phyloP scores from a whole-genome alignment of 2,888 invertebrate species.

The Corythucha ciliata region DNA sequence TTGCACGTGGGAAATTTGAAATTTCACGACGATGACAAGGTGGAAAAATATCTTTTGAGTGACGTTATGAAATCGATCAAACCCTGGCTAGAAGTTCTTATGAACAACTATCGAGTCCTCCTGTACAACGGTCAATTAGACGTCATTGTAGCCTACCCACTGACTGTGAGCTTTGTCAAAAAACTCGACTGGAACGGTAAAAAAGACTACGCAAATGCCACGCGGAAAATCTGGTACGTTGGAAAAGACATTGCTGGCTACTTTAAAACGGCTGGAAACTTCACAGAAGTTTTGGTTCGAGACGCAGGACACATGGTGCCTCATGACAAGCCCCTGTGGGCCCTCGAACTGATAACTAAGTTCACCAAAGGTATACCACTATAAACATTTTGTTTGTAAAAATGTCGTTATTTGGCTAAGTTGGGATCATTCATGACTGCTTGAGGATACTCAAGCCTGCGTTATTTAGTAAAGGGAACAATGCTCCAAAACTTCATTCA shows the following conservation, averaged over 20 bases:
- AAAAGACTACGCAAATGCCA: slow-evolving; percentile 55
- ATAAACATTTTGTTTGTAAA: too few relatives aligned
- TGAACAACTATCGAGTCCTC: slow-evolving; percentile 60
- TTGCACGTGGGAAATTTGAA: slow-evolving; percentile 75
- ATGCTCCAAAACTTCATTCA: too few relatives aligned
- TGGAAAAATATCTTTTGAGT: slow-evolving; percentile 58
- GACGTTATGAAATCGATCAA: slow-evolving; percentile 79
- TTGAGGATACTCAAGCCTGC: too few relatives aligned
- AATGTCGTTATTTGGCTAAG: too few relatives aligned
- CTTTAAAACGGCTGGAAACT: slow-evolving; percentile 58
- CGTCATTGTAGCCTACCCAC: slow-evolving; percentile 79
- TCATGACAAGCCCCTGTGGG: slow-evolving; percentile 68
- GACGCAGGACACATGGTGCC: slow-evolving; percentile 79
- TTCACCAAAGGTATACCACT: slow-evolving; percentile 53
- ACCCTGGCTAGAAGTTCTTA: slow-evolving; percentile 57
- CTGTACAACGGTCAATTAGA: slow-evolving; percentile 87
- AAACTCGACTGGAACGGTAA: slow-evolving; percentile 59
- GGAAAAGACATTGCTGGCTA: slow-evolving; percentile 64
- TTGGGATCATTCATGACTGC: too few relatives aligned
- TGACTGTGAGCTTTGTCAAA: slow-evolving; percentile 68
- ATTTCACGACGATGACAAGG: slow-evolving; percentile 40
- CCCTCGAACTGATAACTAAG: slow-evolving; percentile 59
- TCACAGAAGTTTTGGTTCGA: slow-evolving; percentile 64
- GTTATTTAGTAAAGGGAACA: too few relatives aligned
- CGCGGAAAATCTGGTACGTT: slow-evolving; percentile 56